Evolutionary conservation across 2,113 vertebrate genomes (phyloP).

Genomic region (Anser brachyrhynchus): DNA sequence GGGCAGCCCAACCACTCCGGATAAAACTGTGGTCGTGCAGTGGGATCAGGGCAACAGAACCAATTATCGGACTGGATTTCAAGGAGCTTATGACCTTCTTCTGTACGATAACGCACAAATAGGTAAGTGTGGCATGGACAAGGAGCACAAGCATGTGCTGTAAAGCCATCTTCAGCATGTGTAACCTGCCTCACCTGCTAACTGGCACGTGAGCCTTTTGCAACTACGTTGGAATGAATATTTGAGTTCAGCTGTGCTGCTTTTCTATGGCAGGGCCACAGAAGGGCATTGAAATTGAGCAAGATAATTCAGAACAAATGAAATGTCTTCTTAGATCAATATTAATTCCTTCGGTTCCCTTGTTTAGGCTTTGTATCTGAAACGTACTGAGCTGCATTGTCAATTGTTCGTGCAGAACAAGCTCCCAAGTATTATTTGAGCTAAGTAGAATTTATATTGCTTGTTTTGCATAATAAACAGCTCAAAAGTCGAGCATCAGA

Average conservation of each 20-base stretch:
- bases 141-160: background rate
- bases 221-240: no score
- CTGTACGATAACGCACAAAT: slow-evolving; percentile 98
- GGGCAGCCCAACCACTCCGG: slow-evolving; percentile 94
- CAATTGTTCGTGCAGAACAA: background rate
- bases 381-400: background rate
- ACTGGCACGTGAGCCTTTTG: background rate
- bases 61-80: slow-evolving; percentile 97
- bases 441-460: background rate
- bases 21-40: slow-evolving; percentile 97
- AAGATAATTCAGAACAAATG: background rate
- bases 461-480: background rate
- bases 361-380: background rate
- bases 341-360: background rate
- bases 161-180: background rate
- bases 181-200: background rate
- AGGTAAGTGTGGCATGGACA: slow-evolving; percentile 64
- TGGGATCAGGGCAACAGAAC: slow-evolving; percentile 98
- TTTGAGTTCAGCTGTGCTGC: background rate
- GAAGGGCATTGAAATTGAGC: background rate
- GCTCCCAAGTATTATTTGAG: no score
- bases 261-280: background rate
- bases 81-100: slow-evolving; percentile 93
- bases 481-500: background rate
- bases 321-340: background rate